Percentiles rank a stretch among this genome's conserved stretches.
phyloP scores from a whole-genome alignment of 2,888 invertebrate species.

The Sclerodermus sp. region DNA sequence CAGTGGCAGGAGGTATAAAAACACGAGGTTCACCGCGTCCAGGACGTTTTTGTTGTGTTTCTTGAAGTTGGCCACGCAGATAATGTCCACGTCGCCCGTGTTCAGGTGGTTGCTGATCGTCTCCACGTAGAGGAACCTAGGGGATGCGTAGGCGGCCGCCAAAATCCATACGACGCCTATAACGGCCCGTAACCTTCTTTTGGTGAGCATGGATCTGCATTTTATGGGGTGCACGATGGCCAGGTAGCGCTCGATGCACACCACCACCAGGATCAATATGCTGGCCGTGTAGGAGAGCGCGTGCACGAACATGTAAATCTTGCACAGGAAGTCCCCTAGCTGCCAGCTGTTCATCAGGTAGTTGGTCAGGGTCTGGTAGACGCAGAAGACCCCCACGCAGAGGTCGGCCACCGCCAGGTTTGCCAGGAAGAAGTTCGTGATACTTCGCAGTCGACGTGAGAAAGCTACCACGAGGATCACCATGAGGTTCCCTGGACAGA shows the following conservation, averaged over 20 bases:
- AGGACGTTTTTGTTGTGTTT: constrained; percentile 78
- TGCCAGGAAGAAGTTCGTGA: constrained; percentile 89
- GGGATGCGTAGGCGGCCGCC: constrained; percentile 80
- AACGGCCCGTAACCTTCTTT: constrained; percentile 74
- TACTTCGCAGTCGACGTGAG: constrained; percentile 79
- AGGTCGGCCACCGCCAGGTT: constrained; percentile 89
- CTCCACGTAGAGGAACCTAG: constrained; percentile 82
- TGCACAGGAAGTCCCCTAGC: constrained; percentile 83
- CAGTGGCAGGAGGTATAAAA: constrained; percentile 81
- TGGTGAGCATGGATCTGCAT: constrained; percentile 80
- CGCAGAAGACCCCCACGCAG: constrained; percentile 90
- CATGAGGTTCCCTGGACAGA: constrained; percentile 74
- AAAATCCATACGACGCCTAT: constrained; percentile 81
- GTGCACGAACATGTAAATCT: constrained; percentile 88
- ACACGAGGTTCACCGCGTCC: constrained; percentile 79
- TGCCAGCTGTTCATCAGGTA: constrained; percentile 80
- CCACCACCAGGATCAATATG: constrained; percentile 84
- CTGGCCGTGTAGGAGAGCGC: constrained; percentile 88
- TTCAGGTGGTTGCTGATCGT: constrained; percentile 68
- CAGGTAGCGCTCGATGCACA: constrained; percentile 84
- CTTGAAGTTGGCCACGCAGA: constrained; percentile 74
- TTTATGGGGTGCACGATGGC: constrained; percentile 84
- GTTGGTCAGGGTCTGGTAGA: constrained; percentile 84
- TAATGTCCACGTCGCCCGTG: constrained; percentile 66
- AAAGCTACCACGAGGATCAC: constrained; percentile 84